phyloP scores from a whole-genome alignment of 2,113 vertebrate species.

The Arothron firmamentum region DNA sequence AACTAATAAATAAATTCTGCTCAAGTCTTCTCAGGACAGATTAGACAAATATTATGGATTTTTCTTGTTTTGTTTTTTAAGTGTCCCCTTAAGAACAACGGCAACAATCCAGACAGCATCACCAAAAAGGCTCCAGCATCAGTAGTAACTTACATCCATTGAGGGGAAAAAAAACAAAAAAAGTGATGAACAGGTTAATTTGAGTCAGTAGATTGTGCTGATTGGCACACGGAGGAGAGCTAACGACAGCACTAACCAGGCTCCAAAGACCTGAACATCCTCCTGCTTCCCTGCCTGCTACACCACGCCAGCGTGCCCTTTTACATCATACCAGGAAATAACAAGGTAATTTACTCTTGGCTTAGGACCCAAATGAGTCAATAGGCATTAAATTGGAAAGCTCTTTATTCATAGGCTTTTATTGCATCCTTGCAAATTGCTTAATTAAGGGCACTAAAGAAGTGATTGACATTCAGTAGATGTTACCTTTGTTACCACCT shows the following conservation, averaged over 20 bases:
- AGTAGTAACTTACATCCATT: conserved; percentile 59
- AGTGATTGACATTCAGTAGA: conserved; percentile 31
- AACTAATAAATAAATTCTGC: conserved; percentile 80
- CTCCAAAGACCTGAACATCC: conserved; percentile 5
- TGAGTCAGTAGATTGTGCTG: conserved; percentile 34
- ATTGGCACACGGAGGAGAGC: conserved; percentile 34
- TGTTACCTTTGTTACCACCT: conserved; percentile 40
- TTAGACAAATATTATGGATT: conserved; percentile 64
- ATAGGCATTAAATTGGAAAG: conserved; percentile 18
- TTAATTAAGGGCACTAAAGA: conserved; percentile 36
- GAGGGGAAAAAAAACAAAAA: conserved; percentile 25
- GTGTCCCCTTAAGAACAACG: conserved; percentile 43
- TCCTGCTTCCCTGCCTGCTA: conserved; percentile 9
- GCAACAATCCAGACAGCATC: conserved; percentile 26
- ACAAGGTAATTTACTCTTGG: conserved; percentile 29
- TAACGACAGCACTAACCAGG: conserved; percentile 1
- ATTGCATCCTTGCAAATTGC: conserved; percentile 34
- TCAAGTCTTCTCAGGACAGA: conserved; percentile 83
- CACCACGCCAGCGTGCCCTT: conserved; percentile 15
- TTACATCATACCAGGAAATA: conserved; percentile 39
- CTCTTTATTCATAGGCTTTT: conserved; percentile 29
- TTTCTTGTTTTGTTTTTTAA: conserved; percentile 60
- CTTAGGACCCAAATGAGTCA: conserved; percentile 12
- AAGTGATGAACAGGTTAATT: conserved; percentile 27
- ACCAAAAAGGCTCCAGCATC: conserved; percentile 45